Base-by-base conservation (phyloP, 2,888 invertebrate species). In the Lepidochrysops patricia region DNA sequence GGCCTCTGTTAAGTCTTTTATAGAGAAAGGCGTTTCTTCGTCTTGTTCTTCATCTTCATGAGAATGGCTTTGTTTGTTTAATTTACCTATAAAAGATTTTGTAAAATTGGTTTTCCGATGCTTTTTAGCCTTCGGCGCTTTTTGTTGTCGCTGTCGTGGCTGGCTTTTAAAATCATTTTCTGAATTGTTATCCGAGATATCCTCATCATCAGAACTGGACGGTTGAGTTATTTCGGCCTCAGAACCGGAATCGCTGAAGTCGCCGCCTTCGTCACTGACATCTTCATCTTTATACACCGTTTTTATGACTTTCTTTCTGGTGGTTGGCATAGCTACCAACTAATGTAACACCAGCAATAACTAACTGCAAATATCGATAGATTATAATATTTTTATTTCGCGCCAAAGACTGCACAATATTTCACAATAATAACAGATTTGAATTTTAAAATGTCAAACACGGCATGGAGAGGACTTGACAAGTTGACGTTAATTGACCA, bases 231-330 rank as follows among this genome's bases (percentile, higher is more conserved):
- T 81, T 60, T 84, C 74, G 0, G 87, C 90, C 4, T 90, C 90
- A 0, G 89, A 89, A n/a, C 89, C 89, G 0, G 90, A 89, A 73
- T 89, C 90, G 67, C 85, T 87, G 61, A 85, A 90, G 70, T 89
- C 88, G 13, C 77, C 80, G 59, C 73, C 72, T 64, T 79, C 79
- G 37, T 83, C 86, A 64, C 83, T 84, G 19, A 79, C 76, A 34
- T 77, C 75, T 57, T 85, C 84, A 66, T 88, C 80, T 76, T 85
- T 82, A 63, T 85, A 87, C 4, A 84, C 78, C 1, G 84, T 84
- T 77, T 87, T 87, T 54, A 81, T 78, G 15, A 76, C 72, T 72
- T 84, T 87, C 64, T 88, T 84, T 32, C 87, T 74, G 7, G 88
- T 89, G 48, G 71, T 81, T 32, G 80, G 86, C 87, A 87, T 87